Conservation (phyloP, 2,113 vertebrate genomes). For the Archilochus colubris region DNA sequence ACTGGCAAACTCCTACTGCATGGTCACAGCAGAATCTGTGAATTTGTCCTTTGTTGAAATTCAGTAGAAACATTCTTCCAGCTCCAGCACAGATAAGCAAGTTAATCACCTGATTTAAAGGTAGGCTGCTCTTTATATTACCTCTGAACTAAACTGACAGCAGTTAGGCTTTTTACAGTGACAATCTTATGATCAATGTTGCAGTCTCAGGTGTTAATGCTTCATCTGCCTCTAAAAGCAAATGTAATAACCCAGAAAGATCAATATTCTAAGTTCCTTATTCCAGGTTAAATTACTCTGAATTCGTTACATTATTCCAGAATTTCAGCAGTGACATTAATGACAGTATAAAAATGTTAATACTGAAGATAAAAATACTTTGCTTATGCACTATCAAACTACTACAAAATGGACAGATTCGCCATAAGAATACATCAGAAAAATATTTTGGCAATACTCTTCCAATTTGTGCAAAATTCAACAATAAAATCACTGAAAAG, state of each 20-base stretch:
- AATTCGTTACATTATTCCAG: constrained; percentile 7
- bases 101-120: constrained; percentile 42
- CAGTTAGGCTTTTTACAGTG: neutral
- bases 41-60: neutral
- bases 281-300: constrained; percentile 16
- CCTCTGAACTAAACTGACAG: constrained; percentile 22
- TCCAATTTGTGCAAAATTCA: neutral
- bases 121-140: constrained; percentile 14
- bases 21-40: neutral
- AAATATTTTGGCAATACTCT: neutral
- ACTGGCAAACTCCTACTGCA: fast-evolving
- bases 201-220: constrained; percentile 45
- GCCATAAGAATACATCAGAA: neutral
- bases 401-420: neutral
- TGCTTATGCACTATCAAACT: neutral
- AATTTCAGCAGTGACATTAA: constrained; percentile 37
- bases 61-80: neutral
- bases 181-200: constrained; percentile 29
- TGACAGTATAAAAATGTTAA: neutral
- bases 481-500: neutral
- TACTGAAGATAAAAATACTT: neutral
- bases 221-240: constrained; percentile 67
- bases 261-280: constrained; percentile 54
- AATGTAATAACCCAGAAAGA: constrained; percentile 57
- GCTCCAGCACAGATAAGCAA: neutral